Base-by-base conservation (phyloP, 2,797 vertebrate species). In the Limnodromus scolopaceus region DNA sequence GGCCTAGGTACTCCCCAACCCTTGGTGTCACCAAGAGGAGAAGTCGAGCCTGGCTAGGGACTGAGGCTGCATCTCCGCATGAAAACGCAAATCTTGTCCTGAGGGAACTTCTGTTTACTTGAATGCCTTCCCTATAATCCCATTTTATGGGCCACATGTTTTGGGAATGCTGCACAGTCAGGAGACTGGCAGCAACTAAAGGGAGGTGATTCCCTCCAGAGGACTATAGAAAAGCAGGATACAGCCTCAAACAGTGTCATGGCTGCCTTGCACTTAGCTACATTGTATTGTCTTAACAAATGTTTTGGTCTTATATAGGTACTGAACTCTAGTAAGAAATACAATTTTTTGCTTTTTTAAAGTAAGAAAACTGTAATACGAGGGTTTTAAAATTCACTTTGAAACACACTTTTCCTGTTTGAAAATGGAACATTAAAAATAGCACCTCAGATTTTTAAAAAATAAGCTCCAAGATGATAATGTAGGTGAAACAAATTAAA, bases 71-170 rank as follows among this genome's bases (percentile, higher is more conserved):
- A 88, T 49, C 58, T 86, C 46, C 0, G 0, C 48, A 76, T 54
- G 54, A 80, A 92, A 76, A 94, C 77, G 18, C 53, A 54, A 57
- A 89, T 81, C 81, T 89, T 25, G 2, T 89, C 77, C 87, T 10
- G 2, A 81, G 77, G 82, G 77, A 96, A 92, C 11, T 88, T 84
- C 74, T 79, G 74, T 91, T 96, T 95, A 83, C 53, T 77, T 92
- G 70, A 93, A 93, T 82, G 58, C 63, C 41, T 89, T 91, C 41
- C 34, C 54, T 84, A 57, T 83, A 96, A 96, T 93, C 86, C 49
- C n/a, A 80, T 94, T 90, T 96, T 95, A 89, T 65, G 48, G 78
- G 53, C 78, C 61, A 85, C 45, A 32, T 85, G 71, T 85, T 97
- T 83, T 61, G 75, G 92, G 64, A 94, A 91, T 15, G 69, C 49